phyloP scores from a whole-genome alignment of 2,888 invertebrate species.

The Drosophila picticornis region DNA sequence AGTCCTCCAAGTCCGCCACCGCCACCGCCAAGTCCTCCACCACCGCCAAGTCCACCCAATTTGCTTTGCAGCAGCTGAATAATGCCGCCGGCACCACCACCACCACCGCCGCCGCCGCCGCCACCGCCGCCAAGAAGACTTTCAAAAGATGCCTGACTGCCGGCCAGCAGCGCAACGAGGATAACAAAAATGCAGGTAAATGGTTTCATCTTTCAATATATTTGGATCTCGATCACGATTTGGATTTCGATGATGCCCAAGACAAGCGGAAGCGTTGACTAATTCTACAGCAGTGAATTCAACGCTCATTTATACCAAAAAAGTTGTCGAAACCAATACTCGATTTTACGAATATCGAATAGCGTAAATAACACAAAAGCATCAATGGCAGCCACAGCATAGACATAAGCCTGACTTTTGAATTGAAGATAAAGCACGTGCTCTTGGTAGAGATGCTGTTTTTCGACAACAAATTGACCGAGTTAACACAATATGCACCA shows the following conservation, averaged over 20 bases:
- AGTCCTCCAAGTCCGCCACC: constrained; percentile 12
- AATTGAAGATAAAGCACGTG: constrained; percentile 17
- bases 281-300: constrained; percentile 50
- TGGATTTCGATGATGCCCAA: constrained; percentile 53
- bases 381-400: constrained; percentile 6
- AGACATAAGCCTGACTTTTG: background rate
- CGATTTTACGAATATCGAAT: constrained; percentile 20
- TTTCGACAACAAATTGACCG: background rate
- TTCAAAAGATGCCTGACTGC: constrained; percentile 69
- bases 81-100: constrained; percentile 52
- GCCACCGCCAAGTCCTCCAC: constrained; percentile 43
- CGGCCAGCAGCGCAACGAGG: constrained; percentile 67
- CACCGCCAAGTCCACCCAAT: constrained; percentile 60
- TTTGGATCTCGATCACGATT: constrained; percentile 14
- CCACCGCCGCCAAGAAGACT: constrained; percentile 65
- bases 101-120: constrained; percentile 51
- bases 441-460: constrained; percentile 7
- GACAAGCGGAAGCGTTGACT: constrained; percentile 73
- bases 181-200: constrained; percentile 75
- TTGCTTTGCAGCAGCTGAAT: constrained; percentile 63
- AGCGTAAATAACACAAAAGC: constrained; percentile 36
- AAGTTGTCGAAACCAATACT: constrained; percentile 31
- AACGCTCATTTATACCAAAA: constrained; percentile 74
- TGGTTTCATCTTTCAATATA: constrained; percentile 66
- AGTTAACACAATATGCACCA: background rate